Evolutionary conservation across 2,113 vertebrate species (phyloP), one percentile per base, ranked within the genome.

Genomic region (Carassius carassius): DNA sequence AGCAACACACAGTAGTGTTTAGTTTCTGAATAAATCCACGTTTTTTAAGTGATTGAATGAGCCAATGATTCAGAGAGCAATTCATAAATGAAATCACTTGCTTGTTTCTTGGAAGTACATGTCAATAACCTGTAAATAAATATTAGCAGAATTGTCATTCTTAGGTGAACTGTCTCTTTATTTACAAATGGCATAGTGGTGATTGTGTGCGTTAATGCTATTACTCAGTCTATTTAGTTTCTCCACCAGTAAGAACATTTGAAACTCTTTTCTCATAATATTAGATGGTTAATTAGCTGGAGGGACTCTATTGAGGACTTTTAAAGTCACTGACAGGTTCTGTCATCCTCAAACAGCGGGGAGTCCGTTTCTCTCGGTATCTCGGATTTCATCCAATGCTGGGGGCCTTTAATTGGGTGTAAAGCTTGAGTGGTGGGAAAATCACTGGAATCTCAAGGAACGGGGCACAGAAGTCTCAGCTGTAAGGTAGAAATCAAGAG

Each of bases 391-490:
- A 60, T 85, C 69, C 44, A 44, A 13, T 1, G 54, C 58, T 9
- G 29, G 54, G 60, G 77, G 13, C 37, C n/a, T 86, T 77, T 65
- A 47, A 85, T 65, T 81, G 75, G 37, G 32, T 29, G 35, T 54
- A 81, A 51, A 56, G 69, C 77, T 84, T 19, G 63, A 87, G 37
- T 75, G 84, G 81, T 25, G 69, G 29, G 37, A 25, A 79, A 72
- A 85, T 86, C 74, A 83, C 23, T 23, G 62, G 29, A 72, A 82
- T 47, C 9, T 7, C n/a, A 80, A 51, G n/a, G 11, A 60, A 70
- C 56, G 2, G 21, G 19, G 25, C 16, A 81, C 12, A 85, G 58
- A 85, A 56, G 49, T 81, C 37, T 73, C 32, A 73, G 81, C 19
- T 37, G 11, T 47, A 74, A 25, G 3, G 17, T 44, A 41, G 16